These are phyloP conservation scores for Sebastes ruberrimus DNA, from an alignment of 2,797 vertebrate genomes.

Conservation along the genomic window DNA sequence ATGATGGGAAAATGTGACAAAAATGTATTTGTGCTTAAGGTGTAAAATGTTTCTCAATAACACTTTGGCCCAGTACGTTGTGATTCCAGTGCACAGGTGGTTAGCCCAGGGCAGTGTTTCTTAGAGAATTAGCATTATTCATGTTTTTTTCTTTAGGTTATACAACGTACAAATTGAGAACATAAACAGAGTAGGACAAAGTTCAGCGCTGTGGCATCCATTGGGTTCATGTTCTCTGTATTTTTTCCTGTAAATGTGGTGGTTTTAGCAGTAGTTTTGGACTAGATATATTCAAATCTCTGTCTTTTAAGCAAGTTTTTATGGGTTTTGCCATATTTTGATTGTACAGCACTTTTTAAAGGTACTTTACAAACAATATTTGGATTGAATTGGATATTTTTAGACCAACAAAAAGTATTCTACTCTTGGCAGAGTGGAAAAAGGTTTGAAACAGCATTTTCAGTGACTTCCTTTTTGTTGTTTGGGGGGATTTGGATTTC, in stretches of 20 bases:
- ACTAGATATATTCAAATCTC: neutral
- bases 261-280: neutral
- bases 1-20: neutral
- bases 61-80: neutral
- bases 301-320: too few relatives aligned
- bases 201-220: neutral
- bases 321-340: too few relatives aligned
- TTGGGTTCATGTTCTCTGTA: neutral
- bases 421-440: neutral
- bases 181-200: neutral
- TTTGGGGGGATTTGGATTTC: neutral
- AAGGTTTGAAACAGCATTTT: neutral
- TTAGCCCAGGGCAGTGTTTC: neutral
- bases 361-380: too few relatives aligned
- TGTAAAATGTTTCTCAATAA: neutral
- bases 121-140: neutral
- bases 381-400: neutral
- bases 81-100: neutral
- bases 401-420: neutral
- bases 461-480: neutral
- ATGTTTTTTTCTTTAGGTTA: neutral
- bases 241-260: neutral
- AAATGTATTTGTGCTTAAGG: neutral
- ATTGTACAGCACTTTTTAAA: too few relatives aligned
- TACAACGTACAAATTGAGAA: neutral